phyloP scores from a whole-genome alignment of 2,888 invertebrate species.

The Leptinotarsa haldemani region DNA sequence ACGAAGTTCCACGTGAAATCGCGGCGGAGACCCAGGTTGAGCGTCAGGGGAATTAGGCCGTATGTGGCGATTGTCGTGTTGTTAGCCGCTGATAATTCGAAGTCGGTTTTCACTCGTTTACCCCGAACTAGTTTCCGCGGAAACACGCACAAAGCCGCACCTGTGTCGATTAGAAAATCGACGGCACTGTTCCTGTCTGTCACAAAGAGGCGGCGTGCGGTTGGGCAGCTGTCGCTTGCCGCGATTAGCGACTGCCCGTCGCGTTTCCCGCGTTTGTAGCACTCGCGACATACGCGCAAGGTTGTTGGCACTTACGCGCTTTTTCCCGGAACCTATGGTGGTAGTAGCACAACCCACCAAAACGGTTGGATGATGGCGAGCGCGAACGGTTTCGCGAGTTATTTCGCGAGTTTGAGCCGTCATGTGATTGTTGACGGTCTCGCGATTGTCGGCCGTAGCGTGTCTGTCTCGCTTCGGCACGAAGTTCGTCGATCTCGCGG shows the following conservation, averaged over 20 bases:
- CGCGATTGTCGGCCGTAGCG: background rate
- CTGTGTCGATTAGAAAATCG: slow-evolving; percentile 35
- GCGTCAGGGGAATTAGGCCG: no score
- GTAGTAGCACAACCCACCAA: slow-evolving; percentile 37
- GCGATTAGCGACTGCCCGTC: no score
- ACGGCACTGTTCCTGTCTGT: slow-evolving; percentile 29
- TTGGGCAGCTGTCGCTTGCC: no score
- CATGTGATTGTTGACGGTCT: background rate
- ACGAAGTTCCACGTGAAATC: no score
- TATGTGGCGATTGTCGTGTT: slow-evolving; percentile 29
- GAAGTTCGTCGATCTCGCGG: background rate
- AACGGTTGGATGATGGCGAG: background rate
- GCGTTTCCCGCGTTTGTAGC: no score
- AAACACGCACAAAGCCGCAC: slow-evolving; percentile 37
- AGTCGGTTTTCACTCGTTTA: background rate
- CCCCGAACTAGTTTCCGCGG: slow-evolving; percentile 23
- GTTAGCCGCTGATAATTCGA: slow-evolving; percentile 28
- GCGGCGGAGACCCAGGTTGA: no score
- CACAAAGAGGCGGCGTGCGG: no score
- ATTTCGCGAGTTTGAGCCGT: background rate
- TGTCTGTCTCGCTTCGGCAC: background rate
- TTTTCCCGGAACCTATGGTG: slow-evolving; percentile 34
- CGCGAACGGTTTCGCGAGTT: background rate
- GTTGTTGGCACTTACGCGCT: slow-evolving; percentile 31
- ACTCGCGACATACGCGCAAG: slow-evolving; percentile 31